Percentiles rank a stretch among this genome's conserved stretches.
Conservation (phyloP, 2,888 invertebrate species). For the Hydrotaea diabolus region DNA sequence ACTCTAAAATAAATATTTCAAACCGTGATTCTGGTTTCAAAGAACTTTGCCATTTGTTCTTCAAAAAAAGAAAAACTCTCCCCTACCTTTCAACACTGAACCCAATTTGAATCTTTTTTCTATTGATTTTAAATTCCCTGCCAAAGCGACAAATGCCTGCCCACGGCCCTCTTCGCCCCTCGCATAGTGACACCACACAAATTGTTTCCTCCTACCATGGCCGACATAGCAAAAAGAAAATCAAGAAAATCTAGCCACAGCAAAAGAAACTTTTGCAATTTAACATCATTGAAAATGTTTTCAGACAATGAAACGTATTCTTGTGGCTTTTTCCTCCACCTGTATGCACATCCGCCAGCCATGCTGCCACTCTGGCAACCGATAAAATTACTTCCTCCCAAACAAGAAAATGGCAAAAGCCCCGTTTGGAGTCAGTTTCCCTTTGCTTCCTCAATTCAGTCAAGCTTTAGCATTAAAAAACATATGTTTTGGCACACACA, state of each 20-base stretch:
- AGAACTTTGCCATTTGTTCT: no score
- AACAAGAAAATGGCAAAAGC: neutral
- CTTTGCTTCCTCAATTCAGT: neutral
- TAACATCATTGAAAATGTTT: slow-evolving; percentile 45
- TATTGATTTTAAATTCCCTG: no score
- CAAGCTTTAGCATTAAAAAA: neutral
- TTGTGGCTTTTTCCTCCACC: slow-evolving; percentile 43
- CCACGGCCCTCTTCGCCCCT: neutral
- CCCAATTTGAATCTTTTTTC: no score
- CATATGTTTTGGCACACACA: slow-evolving; percentile 18
- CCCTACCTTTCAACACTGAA: neutral
- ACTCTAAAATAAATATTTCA: no score
- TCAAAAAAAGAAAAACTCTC: no score
- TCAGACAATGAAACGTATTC: slow-evolving; percentile 52
- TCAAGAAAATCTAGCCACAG: no score
- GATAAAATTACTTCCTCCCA: slow-evolving; percentile 11
- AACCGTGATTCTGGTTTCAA: no score
- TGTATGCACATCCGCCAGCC: slow-evolving; percentile 26
- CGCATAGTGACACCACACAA: neutral
- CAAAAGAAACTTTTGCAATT: slow-evolving; percentile 7
- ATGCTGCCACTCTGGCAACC: neutral
- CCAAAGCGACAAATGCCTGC: neutral
- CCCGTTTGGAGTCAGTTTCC: neutral
- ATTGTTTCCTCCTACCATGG: neutral
- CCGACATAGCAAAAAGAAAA: neutral